Percentiles rank a stretch among this genome's conserved stretches.
Evolutionary conservation across 1,140 invertebrate genomes (phyloP).

Genomic region (Antheraea mylitta): DNA sequence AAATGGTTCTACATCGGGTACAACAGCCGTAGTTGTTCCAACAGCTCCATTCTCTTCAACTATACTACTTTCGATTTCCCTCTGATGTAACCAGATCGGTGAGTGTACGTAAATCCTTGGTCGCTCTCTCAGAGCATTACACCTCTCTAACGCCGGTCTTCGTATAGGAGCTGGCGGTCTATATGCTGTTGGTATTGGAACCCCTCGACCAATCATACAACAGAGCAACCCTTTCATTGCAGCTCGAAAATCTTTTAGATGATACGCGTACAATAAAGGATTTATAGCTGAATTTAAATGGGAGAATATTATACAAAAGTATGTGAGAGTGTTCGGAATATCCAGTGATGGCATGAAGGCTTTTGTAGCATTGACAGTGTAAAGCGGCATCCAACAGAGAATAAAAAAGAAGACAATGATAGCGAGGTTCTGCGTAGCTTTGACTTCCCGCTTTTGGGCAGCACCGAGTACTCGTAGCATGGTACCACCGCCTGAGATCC

Average conservation of each 20-base stretch:
- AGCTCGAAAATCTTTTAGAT: constrained; percentile 90
- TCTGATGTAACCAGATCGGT: constrained; percentile 71
- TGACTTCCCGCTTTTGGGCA: constrained; percentile 91
- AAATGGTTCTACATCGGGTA: constrained; percentile 61
- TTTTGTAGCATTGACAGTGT: constrained; percentile 93
- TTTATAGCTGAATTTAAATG: constrained; percentile 94
- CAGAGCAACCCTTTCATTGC: constrained; percentile 85
- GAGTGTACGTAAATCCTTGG: constrained; percentile 73
- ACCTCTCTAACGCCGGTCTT: constrained; percentile 64
- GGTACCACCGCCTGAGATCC: constrained; percentile 75
- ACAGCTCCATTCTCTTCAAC: constrained; percentile 36
- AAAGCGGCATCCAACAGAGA: constrained; percentile 94
- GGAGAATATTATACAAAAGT: constrained; percentile 92
- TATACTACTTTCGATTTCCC: constrained; percentile 53
- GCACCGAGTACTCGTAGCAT: constrained; percentile 89
- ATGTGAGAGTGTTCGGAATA: constrained; percentile 84
- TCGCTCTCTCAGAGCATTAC: constrained; percentile 63
- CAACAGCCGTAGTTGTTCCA: constrained; percentile 26
- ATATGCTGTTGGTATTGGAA: constrained; percentile 60
- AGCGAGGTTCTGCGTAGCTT: constrained; percentile 93
- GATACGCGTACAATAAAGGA: constrained; percentile 93
- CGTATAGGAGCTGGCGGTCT: constrained; percentile 59
- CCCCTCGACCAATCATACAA: constrained; percentile 75
- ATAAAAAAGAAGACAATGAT: constrained; percentile 96
- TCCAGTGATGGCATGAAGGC: constrained; percentile 86